Percentiles rank a stretch among this genome's conserved stretches.
These are phyloP conservation scores for Vireo altiloquus DNA, from an alignment of 2,113 vertebrate species.

Conservation along the genomic window DNA sequence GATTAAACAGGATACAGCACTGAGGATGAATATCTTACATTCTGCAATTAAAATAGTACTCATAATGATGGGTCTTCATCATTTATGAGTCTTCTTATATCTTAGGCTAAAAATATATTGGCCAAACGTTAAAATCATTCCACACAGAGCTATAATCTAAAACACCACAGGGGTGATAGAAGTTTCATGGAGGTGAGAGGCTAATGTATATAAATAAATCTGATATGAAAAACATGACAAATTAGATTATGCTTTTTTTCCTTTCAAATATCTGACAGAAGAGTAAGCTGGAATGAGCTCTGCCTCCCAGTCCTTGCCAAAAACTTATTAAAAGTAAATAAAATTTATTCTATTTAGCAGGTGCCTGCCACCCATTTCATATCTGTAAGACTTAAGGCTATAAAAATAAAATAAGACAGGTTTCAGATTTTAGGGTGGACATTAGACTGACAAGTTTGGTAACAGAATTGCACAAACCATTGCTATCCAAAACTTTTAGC, in stretches of 20 bases:
- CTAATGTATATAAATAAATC: conserved; percentile 5
- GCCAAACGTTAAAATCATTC: background rate
- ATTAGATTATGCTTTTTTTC: background rate
- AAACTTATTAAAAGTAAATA: background rate
- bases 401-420: background rate
- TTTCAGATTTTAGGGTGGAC: background rate
- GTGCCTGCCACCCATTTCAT: background rate
- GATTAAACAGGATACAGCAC: background rate
- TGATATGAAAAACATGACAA: background rate
- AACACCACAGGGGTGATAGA: background rate
- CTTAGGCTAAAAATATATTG: background rate
- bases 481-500: background rate
- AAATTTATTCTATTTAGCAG: background rate
- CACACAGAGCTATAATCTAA: background rate
- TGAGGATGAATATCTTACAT: background rate
- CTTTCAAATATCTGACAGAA: background rate
- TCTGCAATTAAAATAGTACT: background rate
- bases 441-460: background rate
- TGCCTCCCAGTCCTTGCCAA: background rate
- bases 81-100: no score
- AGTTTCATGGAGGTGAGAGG: background rate
- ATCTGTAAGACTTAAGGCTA: background rate
- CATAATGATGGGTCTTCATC: background rate
- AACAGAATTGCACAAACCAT: background rate
- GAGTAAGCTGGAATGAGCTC: background rate